phyloP scores from a whole-genome alignment of 2,888 invertebrate species.

The Rosalia funebris region DNA sequence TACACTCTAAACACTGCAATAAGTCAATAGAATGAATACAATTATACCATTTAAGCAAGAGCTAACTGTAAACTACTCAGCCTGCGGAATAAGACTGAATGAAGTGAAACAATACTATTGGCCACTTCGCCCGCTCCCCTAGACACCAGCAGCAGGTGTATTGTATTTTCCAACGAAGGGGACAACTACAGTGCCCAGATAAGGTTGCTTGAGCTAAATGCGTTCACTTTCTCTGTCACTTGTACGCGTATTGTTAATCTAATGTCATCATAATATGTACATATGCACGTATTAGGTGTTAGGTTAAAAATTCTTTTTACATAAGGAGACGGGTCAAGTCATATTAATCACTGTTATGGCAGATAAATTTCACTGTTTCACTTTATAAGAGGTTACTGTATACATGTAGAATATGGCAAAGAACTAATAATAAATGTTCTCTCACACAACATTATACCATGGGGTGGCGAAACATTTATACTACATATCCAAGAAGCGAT shows the following conservation, averaged over 20 bases:
- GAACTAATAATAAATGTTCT: too few relatives aligned
- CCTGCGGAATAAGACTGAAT: conserved; percentile 16
- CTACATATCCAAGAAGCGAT: too few relatives aligned
- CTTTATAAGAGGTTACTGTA: too few relatives aligned
- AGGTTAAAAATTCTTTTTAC: conserved; percentile 4
- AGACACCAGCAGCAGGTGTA: conserved; percentile 55
- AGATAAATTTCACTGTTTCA: conserved; percentile 3
- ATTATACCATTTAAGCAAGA: not conserved
- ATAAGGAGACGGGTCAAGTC: conserved; percentile 8
- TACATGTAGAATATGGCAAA: too few relatives aligned
- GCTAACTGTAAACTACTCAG: not conserved
- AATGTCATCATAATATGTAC: conserved; percentile 1
- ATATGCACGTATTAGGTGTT: too few relatives aligned
- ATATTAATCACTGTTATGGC: not conserved
- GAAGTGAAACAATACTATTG: conserved; percentile 48
- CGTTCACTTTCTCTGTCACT: conserved; percentile 20
- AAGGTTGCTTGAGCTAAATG: not conserved
- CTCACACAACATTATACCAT: too few relatives aligned
- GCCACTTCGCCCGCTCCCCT: conserved; percentile 57
- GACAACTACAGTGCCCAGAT: conserved; percentile 21
- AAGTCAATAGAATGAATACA: not conserved
- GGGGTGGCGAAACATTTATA: too few relatives aligned
- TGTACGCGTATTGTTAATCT: conserved; percentile 11
- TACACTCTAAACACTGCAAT: not conserved
- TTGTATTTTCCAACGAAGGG: conserved; percentile 37